phyloP scores from a whole-genome alignment of 2,113 vertebrate species.

The Anolis sagrei region DNA sequence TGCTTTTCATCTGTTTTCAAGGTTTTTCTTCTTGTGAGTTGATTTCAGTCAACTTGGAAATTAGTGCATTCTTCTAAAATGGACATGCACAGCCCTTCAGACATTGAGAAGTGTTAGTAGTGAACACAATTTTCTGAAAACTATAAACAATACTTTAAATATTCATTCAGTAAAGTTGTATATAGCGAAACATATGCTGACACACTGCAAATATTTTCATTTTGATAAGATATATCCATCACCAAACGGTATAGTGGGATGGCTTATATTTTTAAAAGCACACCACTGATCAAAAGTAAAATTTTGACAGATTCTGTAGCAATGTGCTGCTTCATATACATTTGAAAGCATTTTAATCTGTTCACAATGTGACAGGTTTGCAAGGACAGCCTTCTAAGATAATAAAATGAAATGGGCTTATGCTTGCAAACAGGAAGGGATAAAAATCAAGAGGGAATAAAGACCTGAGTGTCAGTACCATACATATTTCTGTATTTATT shows the following conservation, averaged over 20 bases:
- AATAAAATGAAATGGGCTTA: not conserved
- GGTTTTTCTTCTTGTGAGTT: not conserved
- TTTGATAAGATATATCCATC: not conserved
- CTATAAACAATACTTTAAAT: not conserved
- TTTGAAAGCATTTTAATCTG: not conserved
- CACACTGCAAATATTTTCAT: not conserved
- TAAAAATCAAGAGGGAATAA: not conserved
- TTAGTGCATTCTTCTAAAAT: conserved; percentile 18
- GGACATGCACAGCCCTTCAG: not conserved
- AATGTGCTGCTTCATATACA: not conserved
- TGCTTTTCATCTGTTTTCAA: not conserved
- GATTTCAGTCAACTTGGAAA: not conserved
- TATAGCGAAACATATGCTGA: not conserved
- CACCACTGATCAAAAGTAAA: not conserved
- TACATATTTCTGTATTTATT: not conserved
- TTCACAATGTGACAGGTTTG: not conserved
- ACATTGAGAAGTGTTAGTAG: not conserved
- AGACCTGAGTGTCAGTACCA: not conserved
- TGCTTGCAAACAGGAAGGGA: not conserved
- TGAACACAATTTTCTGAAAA: not conserved
- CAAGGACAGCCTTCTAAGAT: not conserved
- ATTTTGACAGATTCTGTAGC: not conserved
- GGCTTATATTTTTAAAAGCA: not conserved
- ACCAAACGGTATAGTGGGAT: no score
- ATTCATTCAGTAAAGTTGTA: not conserved